Conservation (phyloP, 1,140 invertebrate genomes). For the Lucilia sericata region DNA sequence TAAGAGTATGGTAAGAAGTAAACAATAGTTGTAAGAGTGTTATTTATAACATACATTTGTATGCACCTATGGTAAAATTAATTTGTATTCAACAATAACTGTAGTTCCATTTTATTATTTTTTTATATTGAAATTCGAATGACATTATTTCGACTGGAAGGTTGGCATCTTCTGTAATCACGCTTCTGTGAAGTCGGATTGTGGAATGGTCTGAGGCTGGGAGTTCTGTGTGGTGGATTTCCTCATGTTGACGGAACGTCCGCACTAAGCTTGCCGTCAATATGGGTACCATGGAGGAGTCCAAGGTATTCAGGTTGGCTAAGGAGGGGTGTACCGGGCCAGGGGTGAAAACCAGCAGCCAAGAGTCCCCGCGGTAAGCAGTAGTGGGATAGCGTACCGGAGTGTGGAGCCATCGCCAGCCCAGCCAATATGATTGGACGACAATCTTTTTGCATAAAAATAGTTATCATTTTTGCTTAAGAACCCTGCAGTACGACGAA, state of each 20-base stretch:
- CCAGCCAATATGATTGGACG: constrained; percentile 85
- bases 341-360: constrained; percentile 97
- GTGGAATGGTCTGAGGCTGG: constrained; percentile 89
- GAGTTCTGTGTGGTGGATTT: constrained; percentile 77
- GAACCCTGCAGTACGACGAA: no score
- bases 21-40: no score
- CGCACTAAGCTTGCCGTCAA: constrained; percentile 92
- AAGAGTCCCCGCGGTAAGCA: constrained; percentile 95
- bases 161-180: constrained; percentile 52
- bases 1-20: no score
- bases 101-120: no score
- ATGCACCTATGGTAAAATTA: no score
- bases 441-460: constrained; percentile 1
- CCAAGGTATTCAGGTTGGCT: constrained; percentile 85
- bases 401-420: constrained; percentile 85
- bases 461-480: not conserved
- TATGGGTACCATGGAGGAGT: constrained; percentile 88
- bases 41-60: no score
- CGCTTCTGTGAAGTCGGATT: constrained; percentile 85
- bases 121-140: constrained; percentile 43
- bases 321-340: constrained; percentile 96
- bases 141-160: constrained; percentile 45
- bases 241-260: constrained; percentile 85
- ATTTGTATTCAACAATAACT: no score
- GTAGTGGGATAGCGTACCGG: constrained; percentile 98